Evolutionary conservation across 2,113 vertebrate genomes (phyloP), one percentile per base, ranked within the genome.

Genomic region (Centropristis striata): DNA sequence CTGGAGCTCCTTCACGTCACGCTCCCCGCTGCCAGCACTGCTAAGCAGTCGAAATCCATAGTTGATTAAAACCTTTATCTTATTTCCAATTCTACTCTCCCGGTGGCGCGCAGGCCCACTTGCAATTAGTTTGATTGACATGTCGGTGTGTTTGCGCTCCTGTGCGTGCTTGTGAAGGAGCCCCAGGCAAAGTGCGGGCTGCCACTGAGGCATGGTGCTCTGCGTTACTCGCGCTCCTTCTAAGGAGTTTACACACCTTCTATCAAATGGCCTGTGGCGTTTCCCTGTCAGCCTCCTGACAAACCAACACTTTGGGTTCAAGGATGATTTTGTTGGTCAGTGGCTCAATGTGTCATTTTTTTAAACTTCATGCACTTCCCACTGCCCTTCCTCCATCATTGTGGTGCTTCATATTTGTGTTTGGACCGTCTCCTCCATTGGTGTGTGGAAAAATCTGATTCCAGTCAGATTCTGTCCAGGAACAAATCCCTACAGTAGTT

Each of bases 121-220:
- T n/a, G 65, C 75, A 89, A 79, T 88, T 79, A 90, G 65, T 81
- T 71, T 78, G 88, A 79, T 71, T 84, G 90, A 85, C 86, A 74
- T 37, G 41, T 53, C 4, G 0, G 71, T 47, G 66, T 44, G 46
- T 74, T 60, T 58, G 72, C 10, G 16, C 18, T 12, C 14, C 8
- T n/a, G 49, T 27, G 28, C 54, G 57, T 41, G 65, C 39, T 42
- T 1, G 49, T 88, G 74, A 81, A 83, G 78, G 88, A 82, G 82
- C 81, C 83, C 63, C 53, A 1, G 75, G 84, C 49, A 5, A 57
- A 66, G 83, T 25, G 71, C 16, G 25, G 67, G 70, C 50, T 10
- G 16, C 60, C n/a, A 25, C 82, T 76, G 80, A 53, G 57, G 70
- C 79, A 3, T 32, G 42, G 69, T 39, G 72, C 84, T 77, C 68